Percentiles rank a stretch among this genome's conserved stretches.
phyloP scores from a whole-genome alignment of 1,140 invertebrate species.

The Adoxophyes honmai region DNA sequence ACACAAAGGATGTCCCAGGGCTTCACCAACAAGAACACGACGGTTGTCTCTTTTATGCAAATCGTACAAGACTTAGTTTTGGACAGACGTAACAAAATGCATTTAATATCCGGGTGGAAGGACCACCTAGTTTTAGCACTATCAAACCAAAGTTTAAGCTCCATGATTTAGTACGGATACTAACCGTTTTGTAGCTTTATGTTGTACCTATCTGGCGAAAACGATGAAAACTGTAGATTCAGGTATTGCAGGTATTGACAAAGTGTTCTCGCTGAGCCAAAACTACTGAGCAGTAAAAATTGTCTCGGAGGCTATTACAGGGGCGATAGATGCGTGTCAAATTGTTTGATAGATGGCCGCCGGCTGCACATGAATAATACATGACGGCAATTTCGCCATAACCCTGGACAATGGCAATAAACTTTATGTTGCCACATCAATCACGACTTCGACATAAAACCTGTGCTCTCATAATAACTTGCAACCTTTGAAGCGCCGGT shows the following conservation, averaged over 20 bases:
- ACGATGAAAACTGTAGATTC: no score
- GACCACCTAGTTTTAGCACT: no score
- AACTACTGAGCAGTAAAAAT: not conserved
- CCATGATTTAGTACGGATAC: no score
- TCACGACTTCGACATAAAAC: slow-evolving; percentile 14
- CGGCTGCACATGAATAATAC: slow-evolving; percentile 13
- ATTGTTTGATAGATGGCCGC: slow-evolving; percentile 13
- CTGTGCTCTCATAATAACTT: not conserved
- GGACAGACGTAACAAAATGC: no score
- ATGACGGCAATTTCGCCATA: slow-evolving; percentile 7
- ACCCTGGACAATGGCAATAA: slow-evolving; percentile 15
- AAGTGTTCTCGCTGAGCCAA: not conserved
- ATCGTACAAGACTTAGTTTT: no score
- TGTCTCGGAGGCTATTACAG: not conserved
- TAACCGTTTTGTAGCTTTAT: no score
- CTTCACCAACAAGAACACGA: no score
- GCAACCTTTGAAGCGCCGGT: slow-evolving; percentile 6
- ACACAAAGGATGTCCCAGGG: not conserved
- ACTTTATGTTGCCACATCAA: slow-evolving; percentile 6
- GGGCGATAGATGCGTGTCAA: slow-evolving; percentile 11
- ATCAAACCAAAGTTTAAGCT: no score
- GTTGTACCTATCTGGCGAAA: no score
- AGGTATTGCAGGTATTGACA: no score
- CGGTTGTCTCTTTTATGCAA: no score
- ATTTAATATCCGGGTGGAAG: no score